Evolutionary conservation across 1,140 invertebrate species (phyloP).

Genomic region (Cecropterus lyciades): DNA sequence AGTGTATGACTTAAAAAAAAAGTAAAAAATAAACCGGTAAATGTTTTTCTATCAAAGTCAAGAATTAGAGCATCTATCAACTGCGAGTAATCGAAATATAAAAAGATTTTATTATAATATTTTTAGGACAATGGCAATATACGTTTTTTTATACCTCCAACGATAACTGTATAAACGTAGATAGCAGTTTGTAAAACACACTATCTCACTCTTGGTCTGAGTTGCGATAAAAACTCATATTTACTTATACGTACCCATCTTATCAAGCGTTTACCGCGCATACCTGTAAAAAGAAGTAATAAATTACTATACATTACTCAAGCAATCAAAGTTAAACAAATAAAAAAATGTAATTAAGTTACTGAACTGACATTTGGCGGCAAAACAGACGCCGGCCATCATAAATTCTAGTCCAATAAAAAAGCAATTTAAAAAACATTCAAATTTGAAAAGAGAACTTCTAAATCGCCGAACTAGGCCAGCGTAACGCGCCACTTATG

Average conservation of each 20-base stretch:
- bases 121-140: too few relatives aligned
- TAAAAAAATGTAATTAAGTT: conserved; percentile 56
- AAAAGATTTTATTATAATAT: too few relatives aligned
- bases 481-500: conserved; percentile 41
- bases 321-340: conserved; percentile 45
- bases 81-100: too few relatives aligned
- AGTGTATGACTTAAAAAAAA: too few relatives aligned
- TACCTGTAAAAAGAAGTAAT: conserved; percentile 61
- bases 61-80: too few relatives aligned
- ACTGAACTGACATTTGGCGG: conserved; percentile 67
- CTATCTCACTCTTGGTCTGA: neutral
- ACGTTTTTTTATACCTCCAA: too few relatives aligned
- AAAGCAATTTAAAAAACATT: conserved; percentile 80
- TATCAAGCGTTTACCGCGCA: conserved; percentile 29
- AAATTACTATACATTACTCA: conserved; percentile 37
- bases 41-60: too few relatives aligned
- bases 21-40: too few relatives aligned
- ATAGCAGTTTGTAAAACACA: too few relatives aligned
- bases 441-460: conserved; percentile 73
- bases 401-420: conserved; percentile 81
- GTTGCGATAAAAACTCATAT: conserved; percentile 18
- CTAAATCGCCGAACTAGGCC: conserved; percentile 54
- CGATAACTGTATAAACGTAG: too few relatives aligned
- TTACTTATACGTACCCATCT: conserved; percentile 31
- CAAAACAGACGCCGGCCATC: conserved; percentile 61